phyloP scores from a whole-genome alignment of 1,140 invertebrate species.

The Ladona fulva region DNA sequence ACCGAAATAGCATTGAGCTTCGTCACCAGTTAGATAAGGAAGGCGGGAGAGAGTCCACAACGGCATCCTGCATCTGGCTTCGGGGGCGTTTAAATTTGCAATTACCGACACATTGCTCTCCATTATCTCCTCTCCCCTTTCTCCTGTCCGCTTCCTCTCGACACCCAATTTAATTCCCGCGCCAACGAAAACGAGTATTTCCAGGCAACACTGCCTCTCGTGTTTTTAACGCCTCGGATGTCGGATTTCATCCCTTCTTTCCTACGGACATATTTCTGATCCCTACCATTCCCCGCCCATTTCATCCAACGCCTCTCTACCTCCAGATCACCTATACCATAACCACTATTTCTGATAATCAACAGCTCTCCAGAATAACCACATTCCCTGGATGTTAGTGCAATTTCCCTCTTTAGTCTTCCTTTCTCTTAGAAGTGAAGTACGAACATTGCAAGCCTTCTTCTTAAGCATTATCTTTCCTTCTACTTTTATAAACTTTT shows the following conservation, averaged over 20 bases:
- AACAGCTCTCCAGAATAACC: no score
- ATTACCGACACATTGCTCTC: background rate
- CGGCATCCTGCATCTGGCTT: background rate
- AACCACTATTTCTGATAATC: no score
- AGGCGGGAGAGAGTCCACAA: background rate
- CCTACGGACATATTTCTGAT: no score
- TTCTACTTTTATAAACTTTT: no score
- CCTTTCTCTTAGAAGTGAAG: no score
- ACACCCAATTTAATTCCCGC: background rate
- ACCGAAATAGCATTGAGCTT: background rate
- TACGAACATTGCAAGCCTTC: no score
- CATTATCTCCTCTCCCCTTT: background rate
- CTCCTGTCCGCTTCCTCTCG: background rate
- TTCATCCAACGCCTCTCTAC: no score
- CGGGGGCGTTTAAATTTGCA: constrained; percentile 7
- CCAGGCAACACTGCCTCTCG: background rate
- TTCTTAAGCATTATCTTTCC: no score
- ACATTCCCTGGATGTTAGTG: no score
- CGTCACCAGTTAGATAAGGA: background rate
- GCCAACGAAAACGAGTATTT: background rate
- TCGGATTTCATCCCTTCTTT: background rate
- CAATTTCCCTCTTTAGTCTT: no score
- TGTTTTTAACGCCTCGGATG: background rate
- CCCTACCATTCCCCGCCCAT: no score
- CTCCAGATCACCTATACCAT: no score